A percentile compares a stretch with the other conserved stretches of the same genome.
Evolutionary conservation across 2,797 vertebrate species (phyloP).

Genomic region (Sylvilagus floridanus): DNA sequence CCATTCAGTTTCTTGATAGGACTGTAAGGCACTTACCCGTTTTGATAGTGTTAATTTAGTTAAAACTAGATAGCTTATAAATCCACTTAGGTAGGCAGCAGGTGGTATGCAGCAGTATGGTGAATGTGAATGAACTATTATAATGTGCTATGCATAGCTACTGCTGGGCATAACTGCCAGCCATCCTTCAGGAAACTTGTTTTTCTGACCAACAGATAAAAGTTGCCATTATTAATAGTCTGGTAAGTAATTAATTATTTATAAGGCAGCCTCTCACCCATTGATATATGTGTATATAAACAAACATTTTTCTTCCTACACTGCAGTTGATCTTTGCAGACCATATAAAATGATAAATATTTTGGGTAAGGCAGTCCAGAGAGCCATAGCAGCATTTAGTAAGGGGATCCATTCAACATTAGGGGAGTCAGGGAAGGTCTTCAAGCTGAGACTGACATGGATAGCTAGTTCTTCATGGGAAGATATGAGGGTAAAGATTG

Average conservation of each 20-base stretch:
- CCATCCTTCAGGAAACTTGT: constrained; percentile 11
- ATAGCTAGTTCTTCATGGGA: not conserved
- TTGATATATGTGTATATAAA: not conserved
- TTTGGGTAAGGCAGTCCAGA: not conserved
- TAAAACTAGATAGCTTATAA: constrained; percentile 36
- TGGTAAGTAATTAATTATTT: not conserved
- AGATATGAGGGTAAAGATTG: not conserved
- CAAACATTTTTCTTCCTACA: not conserved
- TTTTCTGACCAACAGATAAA: not conserved
- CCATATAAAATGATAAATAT: constrained; percentile 9
- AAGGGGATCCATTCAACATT: not conserved
- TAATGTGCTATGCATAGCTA: not conserved
- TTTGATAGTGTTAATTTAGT: constrained; percentile 42
- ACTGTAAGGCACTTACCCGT: not conserved
- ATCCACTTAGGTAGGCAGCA: not conserved
- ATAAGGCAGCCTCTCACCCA: not conserved
- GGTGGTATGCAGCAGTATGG: not conserved
- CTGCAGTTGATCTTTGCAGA: not conserved
- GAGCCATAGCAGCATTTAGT: not conserved
- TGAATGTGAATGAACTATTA: not conserved
- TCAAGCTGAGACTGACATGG: constrained; percentile 16
- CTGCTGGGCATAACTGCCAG: not conserved
- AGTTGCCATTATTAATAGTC: constrained; percentile 17
- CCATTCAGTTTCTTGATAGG: constrained; percentile 30
- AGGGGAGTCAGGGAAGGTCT: not conserved